Conservation (phyloP, 2,888 invertebrate species). For the Zhengitettix transpicula region DNA sequence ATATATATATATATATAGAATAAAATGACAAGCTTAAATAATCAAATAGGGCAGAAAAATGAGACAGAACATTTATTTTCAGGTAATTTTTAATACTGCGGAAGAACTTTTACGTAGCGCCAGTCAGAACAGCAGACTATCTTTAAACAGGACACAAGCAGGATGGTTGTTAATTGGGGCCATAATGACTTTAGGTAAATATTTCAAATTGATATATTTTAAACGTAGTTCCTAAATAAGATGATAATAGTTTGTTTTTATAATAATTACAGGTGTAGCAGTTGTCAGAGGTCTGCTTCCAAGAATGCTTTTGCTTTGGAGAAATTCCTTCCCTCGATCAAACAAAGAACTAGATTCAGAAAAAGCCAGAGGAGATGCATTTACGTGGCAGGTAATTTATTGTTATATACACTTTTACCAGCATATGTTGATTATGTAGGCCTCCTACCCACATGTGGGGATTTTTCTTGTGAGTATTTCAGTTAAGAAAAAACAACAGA, state of each 20-base stretch:
- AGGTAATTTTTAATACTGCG: conserved; percentile 84
- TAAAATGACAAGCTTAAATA: too few relatives aligned
- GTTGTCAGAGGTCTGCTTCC: conserved; percentile 86
- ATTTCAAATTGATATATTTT: too few relatives aligned
- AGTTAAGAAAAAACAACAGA: too few relatives aligned
- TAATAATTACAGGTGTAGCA: conserved; percentile 46
- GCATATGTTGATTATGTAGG: too few relatives aligned
- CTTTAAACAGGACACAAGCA: conserved; percentile 87
- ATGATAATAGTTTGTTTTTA: too few relatives aligned
- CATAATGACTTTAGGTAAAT: conserved; percentile 77
- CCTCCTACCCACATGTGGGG: too few relatives aligned
- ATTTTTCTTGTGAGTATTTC: too few relatives aligned
- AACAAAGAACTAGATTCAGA: conserved; percentile 94
- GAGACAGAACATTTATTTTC: conserved; percentile 9
- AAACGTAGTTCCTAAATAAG: too few relatives aligned
- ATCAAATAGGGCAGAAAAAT: too few relatives aligned
- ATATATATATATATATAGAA: too few relatives aligned
- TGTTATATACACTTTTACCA: too few relatives aligned
- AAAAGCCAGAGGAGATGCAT: conserved; percentile 87
- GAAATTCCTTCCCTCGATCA: conserved; percentile 93
- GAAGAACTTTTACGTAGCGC: conserved; percentile 92
- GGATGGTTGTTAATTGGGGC: conserved; percentile 96
- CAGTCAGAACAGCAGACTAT: conserved; percentile 88
- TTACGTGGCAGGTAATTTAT: conserved; percentile 81
- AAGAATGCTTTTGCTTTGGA: conserved; percentile 86